Evolutionary conservation across 2,113 vertebrate species (phyloP).

Genomic region (Gopherus evgoodei): DNA sequence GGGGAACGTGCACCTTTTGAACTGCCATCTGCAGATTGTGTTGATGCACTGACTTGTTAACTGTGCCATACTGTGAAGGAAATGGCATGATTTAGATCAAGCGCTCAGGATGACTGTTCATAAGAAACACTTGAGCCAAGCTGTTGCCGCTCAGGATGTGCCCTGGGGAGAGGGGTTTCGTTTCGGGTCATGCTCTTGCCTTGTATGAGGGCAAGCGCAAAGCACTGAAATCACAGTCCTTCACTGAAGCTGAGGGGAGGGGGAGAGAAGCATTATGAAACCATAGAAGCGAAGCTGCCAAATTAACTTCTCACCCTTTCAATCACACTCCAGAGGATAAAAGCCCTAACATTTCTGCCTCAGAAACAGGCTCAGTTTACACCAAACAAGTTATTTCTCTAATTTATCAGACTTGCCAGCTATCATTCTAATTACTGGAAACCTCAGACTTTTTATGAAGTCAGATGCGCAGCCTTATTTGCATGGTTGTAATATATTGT

Average conservation of each 20-base stretch:
- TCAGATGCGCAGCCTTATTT: slow-evolving; percentile 44
- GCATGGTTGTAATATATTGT: neutral
- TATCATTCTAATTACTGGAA: slow-evolving; percentile 78
- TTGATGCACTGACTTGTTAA: slow-evolving; percentile 90
- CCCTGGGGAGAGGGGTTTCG: slow-evolving; percentile 98
- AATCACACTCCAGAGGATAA: slow-evolving; percentile 99
- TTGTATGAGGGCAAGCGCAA: slow-evolving; percentile 89
- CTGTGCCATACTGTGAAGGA: slow-evolving; percentile 90
- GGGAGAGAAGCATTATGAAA: slow-evolving; percentile 94
- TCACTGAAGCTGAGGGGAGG: slow-evolving; percentile 78
- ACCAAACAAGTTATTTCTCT: slow-evolving; percentile 83
- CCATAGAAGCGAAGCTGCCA: slow-evolving; percentile 98
- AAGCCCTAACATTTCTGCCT: slow-evolving; percentile 89
- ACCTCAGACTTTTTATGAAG: slow-evolving; percentile 63
- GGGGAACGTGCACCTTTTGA: slow-evolving; percentile 89
- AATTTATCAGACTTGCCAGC: slow-evolving; percentile 81
- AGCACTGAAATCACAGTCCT: slow-evolving; percentile 80
- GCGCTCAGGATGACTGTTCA: slow-evolving; percentile 88
- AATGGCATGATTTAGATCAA: slow-evolving; percentile 91
- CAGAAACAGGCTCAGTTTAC: slow-evolving; percentile 87
- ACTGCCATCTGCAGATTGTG: slow-evolving; percentile 90
- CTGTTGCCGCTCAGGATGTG: slow-evolving; percentile 99
- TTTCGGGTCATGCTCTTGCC: slow-evolving; percentile 95
- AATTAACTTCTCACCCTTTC: slow-evolving; percentile 99
- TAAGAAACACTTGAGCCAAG: slow-evolving; percentile 99